These are phyloP conservation scores for Crotalus helleri DNA, from an alignment of 2,113 vertebrate genomes.

Conservation along the genomic window DNA sequence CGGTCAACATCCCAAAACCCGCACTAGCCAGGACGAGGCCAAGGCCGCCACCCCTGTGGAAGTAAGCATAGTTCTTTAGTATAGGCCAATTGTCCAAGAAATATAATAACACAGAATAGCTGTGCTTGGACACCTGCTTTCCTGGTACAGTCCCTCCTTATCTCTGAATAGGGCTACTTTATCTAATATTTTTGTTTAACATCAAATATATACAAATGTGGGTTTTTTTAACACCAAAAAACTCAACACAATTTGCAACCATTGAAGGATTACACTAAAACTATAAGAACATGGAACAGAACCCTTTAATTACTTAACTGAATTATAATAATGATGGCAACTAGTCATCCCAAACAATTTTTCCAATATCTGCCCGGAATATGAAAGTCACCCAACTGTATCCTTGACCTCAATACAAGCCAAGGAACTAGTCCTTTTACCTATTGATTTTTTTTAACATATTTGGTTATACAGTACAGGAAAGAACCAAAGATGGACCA, in stretches of 20 bases:
- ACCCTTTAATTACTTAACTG: background rate
- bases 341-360: background rate
- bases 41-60: conserved; percentile 85
- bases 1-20: conserved; percentile 92
- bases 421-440: background rate
- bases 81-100: background rate
- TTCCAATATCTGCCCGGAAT: background rate
- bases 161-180: background rate
- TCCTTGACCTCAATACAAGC: background rate
- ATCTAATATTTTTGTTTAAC: background rate
- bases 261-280: background rate
- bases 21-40: conserved; percentile 94
- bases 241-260: background rate
- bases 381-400: background rate
- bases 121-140: background rate
- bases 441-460: background rate
- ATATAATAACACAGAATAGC: background rate
- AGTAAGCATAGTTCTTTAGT: background rate
- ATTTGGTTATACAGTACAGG: background rate
- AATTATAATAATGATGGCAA: background rate
- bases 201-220: background rate
- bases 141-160: background rate
- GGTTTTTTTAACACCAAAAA: background rate
- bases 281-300: background rate
- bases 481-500: background rate